Conservation (phyloP, 2,113 vertebrate species). For the Dipodomys merriami region DNA sequence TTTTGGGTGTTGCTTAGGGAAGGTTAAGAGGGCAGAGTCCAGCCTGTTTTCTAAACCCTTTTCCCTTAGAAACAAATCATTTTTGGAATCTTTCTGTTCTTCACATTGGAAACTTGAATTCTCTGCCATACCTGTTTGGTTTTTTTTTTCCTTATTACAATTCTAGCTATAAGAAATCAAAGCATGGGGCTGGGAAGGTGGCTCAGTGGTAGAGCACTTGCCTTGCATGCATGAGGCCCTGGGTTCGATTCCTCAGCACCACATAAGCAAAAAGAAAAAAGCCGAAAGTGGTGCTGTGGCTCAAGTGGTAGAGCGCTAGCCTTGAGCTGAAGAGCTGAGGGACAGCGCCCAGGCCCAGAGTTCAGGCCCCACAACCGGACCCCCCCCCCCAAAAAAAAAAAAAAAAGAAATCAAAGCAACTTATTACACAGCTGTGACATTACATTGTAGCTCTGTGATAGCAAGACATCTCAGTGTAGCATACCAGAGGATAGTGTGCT, state of each 20-base stretch:
- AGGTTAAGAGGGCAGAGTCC: constrained; percentile 29
- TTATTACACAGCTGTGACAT: background rate
- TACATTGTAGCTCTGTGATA: background rate
- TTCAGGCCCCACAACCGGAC: too few species aligned
- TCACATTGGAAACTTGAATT: background rate
- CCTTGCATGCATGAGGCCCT: too few species aligned
- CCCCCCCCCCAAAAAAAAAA: too few species aligned
- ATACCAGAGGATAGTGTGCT: background rate
- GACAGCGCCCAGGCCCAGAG: too few species aligned
- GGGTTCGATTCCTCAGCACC: too few species aligned
- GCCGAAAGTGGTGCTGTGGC: too few species aligned
- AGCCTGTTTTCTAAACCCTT: background rate
- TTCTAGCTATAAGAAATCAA: background rate
- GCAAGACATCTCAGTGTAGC: background rate
- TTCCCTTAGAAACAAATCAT: background rate
- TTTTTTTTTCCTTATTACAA: background rate
- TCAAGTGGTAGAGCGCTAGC: too few species aligned
- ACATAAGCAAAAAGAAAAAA: too few species aligned
- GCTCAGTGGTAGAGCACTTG: too few species aligned
- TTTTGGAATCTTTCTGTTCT: constrained; percentile 2
- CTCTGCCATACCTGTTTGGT: background rate
- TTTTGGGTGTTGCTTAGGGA: constrained; percentile 16
- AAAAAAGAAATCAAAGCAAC: background rate
- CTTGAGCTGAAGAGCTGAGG: too few species aligned
- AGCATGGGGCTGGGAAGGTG: too few species aligned